phyloP scores from a whole-genome alignment of 1,140 invertebrate species.

The Aphaenogaster floridana region DNA sequence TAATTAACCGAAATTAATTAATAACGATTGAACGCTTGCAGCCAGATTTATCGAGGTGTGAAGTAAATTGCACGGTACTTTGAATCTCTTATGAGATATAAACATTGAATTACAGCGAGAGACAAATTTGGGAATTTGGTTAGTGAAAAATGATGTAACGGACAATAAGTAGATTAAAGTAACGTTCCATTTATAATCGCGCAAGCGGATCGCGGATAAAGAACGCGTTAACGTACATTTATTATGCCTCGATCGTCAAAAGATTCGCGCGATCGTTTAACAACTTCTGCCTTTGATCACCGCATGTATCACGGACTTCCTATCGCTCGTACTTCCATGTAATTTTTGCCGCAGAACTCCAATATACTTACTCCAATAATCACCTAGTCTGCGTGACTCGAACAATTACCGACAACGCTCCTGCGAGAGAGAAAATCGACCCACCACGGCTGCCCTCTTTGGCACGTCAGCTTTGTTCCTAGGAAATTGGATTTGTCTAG shows the following conservation, averaged over 20 bases:
- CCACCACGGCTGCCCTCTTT: conserved; percentile 40
- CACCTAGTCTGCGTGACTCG: conserved; percentile 67
- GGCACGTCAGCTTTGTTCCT: conserved; percentile 73
- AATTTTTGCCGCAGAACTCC: conserved; percentile 49
- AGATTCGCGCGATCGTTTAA: conserved; percentile 61
- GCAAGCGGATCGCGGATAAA: neutral
- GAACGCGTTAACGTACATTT: conserved; percentile 35
- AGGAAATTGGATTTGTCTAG: conserved; percentile 79
- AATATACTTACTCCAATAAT: conserved; percentile 70
- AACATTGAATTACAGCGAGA: conserved; percentile 13
- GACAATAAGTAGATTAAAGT: conserved; percentile 28
- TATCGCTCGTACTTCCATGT: conserved; percentile 44
- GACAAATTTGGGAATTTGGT: conserved; percentile 18
- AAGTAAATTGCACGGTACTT: conserved; percentile 45
- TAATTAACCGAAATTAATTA: conserved; percentile 44
- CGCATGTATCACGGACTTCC: conserved; percentile 8
- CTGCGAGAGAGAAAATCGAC: conserved; percentile 66
- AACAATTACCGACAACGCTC: conserved; percentile 71
- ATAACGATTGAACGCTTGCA: conserved; percentile 35
- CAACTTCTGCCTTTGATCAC: conserved; percentile 58
- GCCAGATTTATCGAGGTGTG: conserved; percentile 37
- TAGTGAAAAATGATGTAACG: conserved; percentile 3
- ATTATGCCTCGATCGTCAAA: conserved; percentile 54
- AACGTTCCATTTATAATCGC: conserved; percentile 33
- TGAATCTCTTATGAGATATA: conserved; percentile 34